Conservation (phyloP, 2,797 vertebrate genomes). For the Myotis pilosus region DNA sequence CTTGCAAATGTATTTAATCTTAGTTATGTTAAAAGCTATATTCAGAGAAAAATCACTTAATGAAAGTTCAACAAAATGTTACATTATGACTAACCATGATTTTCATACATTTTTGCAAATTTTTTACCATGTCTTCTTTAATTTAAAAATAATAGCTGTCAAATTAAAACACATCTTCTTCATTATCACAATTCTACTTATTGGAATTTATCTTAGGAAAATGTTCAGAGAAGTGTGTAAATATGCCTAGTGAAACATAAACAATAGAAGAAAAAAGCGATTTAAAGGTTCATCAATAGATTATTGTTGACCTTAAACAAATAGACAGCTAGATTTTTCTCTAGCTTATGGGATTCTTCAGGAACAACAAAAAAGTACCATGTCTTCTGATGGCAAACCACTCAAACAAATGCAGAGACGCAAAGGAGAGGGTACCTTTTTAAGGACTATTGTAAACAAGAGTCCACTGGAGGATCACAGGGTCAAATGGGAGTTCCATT, state of each 20-base stretch:
- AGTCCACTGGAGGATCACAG: neutral
- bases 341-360: neutral
- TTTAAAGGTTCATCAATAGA: neutral
- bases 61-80: neutral
- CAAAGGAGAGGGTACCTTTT: neutral
- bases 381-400: neutral
- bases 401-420: neutral
- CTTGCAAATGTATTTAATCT: neutral
- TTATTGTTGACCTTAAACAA: neutral
- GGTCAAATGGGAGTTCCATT: too few relatives aligned
- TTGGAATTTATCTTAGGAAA: neutral
- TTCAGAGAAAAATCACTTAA: neutral
- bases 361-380: neutral
- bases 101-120: neutral
- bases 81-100: neutral
- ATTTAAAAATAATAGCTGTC: neutral
- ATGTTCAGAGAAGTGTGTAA: neutral
- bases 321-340: neutral
- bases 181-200: neutral
- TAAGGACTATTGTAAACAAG: neutral
- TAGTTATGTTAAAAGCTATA: neutral
- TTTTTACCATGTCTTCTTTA: neutral
- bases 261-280: neutral
- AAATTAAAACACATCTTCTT: neutral
- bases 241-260: neutral